These are phyloP conservation scores for Gymnarchus niloticus DNA, from an alignment of 2,113 vertebrate genomes.

Conservation along the genomic window DNA sequence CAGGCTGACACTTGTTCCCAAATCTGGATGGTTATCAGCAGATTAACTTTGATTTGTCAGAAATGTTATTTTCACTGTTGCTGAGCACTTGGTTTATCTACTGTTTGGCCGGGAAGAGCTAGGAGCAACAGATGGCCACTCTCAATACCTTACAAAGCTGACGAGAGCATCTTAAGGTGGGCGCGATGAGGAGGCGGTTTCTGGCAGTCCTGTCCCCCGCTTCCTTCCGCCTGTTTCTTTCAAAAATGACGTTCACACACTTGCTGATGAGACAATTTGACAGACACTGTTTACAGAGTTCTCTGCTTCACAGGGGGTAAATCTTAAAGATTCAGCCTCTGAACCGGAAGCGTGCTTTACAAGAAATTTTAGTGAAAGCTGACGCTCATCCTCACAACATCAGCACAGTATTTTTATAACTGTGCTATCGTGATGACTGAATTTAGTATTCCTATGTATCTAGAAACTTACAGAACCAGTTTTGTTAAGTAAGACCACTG, in stretches of 20 bases:
- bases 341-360: not conserved
- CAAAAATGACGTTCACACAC: not conserved
- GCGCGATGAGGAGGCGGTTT: slow-evolving; percentile 30
- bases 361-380: not conserved
- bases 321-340: not conserved
- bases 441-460: not conserved
- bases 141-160: slow-evolving; percentile 35
- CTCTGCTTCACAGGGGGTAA: not conserved
- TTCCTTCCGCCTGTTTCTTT: slow-evolving; percentile 28
- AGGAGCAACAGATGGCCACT: slow-evolving; percentile 55
- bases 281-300: not conserved
- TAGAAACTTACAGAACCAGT: not conserved
- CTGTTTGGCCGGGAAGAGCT: slow-evolving; percentile 40
- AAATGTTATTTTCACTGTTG: not conserved
- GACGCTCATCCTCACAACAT: not conserved
- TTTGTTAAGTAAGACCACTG: not conserved
- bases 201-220: slow-evolving; percentile 22
- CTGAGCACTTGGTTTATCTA: slow-evolving; percentile 24
- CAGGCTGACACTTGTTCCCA: not conserved
- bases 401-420: not conserved
- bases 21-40: not conserved
- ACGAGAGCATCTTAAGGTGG: slow-evolving; percentile 33
- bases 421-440: not conserved
- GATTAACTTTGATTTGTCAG: slow-evolving; percentile 14
- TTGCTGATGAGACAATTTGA: not conserved